phyloP scores from a whole-genome alignment of 2,888 invertebrate genomes.

The Rhamphomyia laevipes region DNA sequence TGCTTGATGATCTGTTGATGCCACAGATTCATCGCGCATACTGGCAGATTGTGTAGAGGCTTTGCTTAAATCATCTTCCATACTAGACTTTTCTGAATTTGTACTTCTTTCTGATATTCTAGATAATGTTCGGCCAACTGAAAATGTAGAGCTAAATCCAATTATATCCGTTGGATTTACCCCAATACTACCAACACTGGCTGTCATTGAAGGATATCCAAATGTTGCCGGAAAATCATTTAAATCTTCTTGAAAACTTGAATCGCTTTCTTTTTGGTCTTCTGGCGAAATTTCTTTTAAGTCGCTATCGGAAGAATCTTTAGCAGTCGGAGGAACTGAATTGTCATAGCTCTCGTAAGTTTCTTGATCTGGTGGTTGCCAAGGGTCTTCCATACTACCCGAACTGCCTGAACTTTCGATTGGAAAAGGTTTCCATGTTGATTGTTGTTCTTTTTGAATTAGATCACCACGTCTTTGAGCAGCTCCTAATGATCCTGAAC shows the following conservation, averaged over 20 bases:
- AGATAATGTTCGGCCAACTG: slow-evolving; percentile 64
- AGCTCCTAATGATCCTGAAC: slow-evolving; percentile 61
- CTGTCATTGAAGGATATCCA: slow-evolving; percentile 52
- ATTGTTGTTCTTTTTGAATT: slow-evolving; percentile 53
- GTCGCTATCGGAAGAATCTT: slow-evolving; percentile 34
- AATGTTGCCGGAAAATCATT: slow-evolving; percentile 65
- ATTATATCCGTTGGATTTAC: slow-evolving; percentile 53
- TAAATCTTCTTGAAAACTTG: slow-evolving; percentile 62
- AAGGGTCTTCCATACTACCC: slow-evolving; percentile 74
- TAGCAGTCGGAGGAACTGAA: slow-evolving; percentile 23
- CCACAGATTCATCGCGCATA: slow-evolving; percentile 70
- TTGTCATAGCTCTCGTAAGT: slow-evolving; percentile 45
- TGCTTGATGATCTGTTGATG: slow-evolving; percentile 75
- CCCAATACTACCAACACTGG: slow-evolving; percentile 40
- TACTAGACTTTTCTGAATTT: slow-evolving; percentile 76
- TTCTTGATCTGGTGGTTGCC: slow-evolving; percentile 65
- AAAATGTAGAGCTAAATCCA: slow-evolving; percentile 62
- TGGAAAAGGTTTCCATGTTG: slow-evolving; percentile 73
- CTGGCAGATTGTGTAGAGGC: slow-evolving; percentile 75
- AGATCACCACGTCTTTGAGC: slow-evolving; percentile 52
- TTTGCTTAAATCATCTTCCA: slow-evolving; percentile 76
- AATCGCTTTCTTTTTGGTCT: slow-evolving; percentile 45
- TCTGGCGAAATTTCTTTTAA: slow-evolving; percentile 42
- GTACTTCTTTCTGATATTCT: slow-evolving; percentile 81
- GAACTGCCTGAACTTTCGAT: slow-evolving; percentile 78